Evolutionary conservation across 1,140 invertebrate genomes (phyloP).

Genomic region (Nasonia longicornis): DNA sequence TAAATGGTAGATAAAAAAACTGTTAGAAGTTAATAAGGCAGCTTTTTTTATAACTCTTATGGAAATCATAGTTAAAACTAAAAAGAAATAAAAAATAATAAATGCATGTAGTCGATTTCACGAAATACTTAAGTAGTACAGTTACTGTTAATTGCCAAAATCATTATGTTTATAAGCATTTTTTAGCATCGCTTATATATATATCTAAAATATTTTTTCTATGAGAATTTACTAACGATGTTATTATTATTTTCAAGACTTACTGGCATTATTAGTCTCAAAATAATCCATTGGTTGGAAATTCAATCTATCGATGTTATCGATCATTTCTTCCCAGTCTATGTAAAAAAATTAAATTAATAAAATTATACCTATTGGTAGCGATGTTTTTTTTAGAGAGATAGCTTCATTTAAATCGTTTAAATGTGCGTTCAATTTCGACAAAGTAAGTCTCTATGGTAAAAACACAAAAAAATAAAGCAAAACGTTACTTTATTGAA

Average conservation of each 20-base stretch:
- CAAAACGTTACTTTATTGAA: not conserved
- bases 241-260: constrained; percentile 43
- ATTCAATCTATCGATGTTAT: constrained; percentile 61
- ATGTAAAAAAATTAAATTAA: constrained; percentile 40
- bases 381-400: not conserved
- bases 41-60: not conserved
- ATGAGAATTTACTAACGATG: constrained; percentile 32
- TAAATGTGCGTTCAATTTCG: not conserved
- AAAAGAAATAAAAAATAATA: not conserved
- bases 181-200: not conserved
- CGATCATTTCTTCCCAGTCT: constrained; percentile 68
- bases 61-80: not conserved
- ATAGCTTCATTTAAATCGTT: constrained; percentile 10
- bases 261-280: constrained; percentile 60
- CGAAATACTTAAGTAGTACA: not conserved
- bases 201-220: constrained; percentile 14
- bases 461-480: not conserved
- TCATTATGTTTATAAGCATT: not conserved
- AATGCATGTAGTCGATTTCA: not conserved
- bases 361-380: not conserved
- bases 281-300: constrained; percentile 65
- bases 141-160: not conserved
- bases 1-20: not conserved
- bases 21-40: not conserved
- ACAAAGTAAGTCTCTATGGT: not conserved